A percentile compares a stretch with the other conserved stretches of the same genome.
Evolutionary conservation across 2,888 invertebrate species (phyloP).

Genomic region (Apocheima hispidaria): DNA sequence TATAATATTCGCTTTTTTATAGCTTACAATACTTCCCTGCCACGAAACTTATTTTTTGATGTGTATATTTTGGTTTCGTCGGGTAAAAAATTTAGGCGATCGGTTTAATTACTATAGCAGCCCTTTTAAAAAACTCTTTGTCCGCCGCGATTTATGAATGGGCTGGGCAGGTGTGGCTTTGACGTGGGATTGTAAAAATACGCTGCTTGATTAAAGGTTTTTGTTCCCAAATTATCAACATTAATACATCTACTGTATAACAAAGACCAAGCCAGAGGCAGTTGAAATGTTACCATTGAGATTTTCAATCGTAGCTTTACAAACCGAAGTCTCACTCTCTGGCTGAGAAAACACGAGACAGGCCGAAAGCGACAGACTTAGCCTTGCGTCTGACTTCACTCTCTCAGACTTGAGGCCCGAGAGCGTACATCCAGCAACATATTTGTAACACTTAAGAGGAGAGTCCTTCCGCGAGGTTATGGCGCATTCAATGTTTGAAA

Average conservation of each 20-base stretch:
- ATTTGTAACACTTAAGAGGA: too few relatives aligned
- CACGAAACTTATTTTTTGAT: too few relatives aligned
- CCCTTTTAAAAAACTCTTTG: slow-evolving; percentile 14
- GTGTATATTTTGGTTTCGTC: too few relatives aligned
- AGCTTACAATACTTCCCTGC: too few relatives aligned
- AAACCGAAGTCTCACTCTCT: neutral
- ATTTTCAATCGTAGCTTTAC: neutral
- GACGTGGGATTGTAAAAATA: slow-evolving; percentile 7
- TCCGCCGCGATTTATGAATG: slow-evolving; percentile 6
- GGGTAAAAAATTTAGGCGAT: too few relatives aligned
- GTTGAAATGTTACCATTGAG: neutral
- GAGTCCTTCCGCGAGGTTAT: too few relatives aligned
- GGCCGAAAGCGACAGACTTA: too few relatives aligned
- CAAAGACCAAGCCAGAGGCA: neutral
- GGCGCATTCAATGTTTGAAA: too few relatives aligned
- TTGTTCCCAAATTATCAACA: slow-evolving; percentile 11
- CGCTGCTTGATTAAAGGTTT: slow-evolving; percentile 9
- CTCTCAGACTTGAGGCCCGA: too few relatives aligned
- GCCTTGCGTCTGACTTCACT: too few relatives aligned
- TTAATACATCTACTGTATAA: neutral
- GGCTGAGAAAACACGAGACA: too few relatives aligned
- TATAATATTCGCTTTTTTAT: too few relatives aligned
- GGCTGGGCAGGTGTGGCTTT: neutral
- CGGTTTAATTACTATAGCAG: neutral
- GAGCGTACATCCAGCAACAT: neutral